Conservation (phyloP, 2,113 vertebrate genomes). For the Sorex araneus region DNA sequence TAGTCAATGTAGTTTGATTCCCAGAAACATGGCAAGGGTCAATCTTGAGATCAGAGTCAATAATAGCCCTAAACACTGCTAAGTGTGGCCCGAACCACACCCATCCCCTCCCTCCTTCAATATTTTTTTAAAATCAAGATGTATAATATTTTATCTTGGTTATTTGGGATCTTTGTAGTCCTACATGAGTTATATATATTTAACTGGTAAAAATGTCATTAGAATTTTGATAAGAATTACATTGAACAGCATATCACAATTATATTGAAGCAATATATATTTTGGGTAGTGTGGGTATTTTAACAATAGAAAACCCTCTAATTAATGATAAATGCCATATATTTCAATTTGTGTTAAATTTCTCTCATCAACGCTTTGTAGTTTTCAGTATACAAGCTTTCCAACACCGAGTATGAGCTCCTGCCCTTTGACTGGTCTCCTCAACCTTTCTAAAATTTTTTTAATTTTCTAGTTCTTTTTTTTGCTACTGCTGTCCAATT, state of each 20-base stretch:
- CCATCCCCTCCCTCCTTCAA: too few species aligned
- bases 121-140: too few species aligned
- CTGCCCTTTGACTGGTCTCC: neutral
- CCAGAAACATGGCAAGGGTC: too few species aligned
- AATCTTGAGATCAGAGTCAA: too few species aligned
- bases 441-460: neutral
- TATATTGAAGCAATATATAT: neutral
- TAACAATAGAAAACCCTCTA: neutral
- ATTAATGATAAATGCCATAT: neutral
- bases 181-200: too few species aligned
- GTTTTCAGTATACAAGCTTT: neutral
- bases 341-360: slow-evolving; percentile 5
- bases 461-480: neutral
- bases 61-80: too few species aligned
- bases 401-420: neutral
- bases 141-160: too few species aligned
- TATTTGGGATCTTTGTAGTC: too few species aligned
- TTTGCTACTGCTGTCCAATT: neutral
- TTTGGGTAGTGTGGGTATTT: neutral
- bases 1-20: too few species aligned
- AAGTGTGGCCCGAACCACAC: too few species aligned
- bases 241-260: neutral
- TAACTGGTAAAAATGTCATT: too few species aligned
- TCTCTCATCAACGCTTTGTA: neutral
- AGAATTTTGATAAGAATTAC: too few species aligned